Base-by-base conservation (phyloP, 2,888 invertebrate species). In the Zele albiditarsus region DNA sequence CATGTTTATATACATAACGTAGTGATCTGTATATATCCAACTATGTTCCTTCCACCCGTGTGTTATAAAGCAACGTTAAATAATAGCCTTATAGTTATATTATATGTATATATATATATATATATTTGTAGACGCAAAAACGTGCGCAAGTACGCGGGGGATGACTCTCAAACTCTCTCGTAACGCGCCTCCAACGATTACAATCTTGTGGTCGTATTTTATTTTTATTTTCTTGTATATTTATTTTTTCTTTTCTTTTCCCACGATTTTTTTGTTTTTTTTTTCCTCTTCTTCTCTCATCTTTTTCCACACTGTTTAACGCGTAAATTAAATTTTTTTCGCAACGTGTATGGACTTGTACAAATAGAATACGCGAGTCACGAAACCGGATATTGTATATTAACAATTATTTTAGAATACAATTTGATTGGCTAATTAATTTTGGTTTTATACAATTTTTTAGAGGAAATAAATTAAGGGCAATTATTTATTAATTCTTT, bases 201-300 rank as follows among this genome's bases (percentile, higher is more conserved):
- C 60, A 31, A 33, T 65, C 33, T 42, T 14, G 14, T 25, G 25
- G 66, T 12, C 69, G 46, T 73, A 67, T 63, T 72, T 62, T 60
- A 73, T 46, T 31, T 31, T 73, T 69, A 33, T 74, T 74, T 72
- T 71, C 63, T 70, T 65, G 16, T 16, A 65, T 28, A 49, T 23
- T 42, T 60, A 16, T 25, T 46, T 75, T 71, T 74, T 60, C 62
- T 46, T 71, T 68, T 4, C 62, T 27, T 38, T 38, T 42, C 20
- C 49, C 42, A 60, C 23, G n/a, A n/a, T n/a, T n/a, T n/a, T n/a
- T n/a, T n/a, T n/a, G n/a, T n/a, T n/a, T n/a, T n/a, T n/a, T n/a
- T 14, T 65, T 57, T n/a, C 28, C 65, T 42, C 38, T 12, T 4
- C 38, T 38, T 38, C 38, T 38, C 8, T 8, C 38, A 38, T 38